These are phyloP conservation scores for Yponomeuta cagnagella DNA, from an alignment of 2,888 invertebrate species.

Conservation along the genomic window DNA sequence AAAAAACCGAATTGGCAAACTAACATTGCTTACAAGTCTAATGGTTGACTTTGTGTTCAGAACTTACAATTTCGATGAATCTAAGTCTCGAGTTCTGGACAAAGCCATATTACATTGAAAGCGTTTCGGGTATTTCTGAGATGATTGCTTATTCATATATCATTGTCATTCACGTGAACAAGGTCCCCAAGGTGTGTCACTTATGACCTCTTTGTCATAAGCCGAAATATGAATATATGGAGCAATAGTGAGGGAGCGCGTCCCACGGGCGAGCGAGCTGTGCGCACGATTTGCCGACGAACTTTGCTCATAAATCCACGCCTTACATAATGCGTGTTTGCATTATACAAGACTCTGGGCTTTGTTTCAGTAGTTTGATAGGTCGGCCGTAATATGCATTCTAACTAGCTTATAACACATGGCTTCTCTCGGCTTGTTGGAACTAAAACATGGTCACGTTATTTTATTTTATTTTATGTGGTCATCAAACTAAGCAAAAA, in stretches of 20 bases:
- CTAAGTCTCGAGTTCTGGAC: not conserved
- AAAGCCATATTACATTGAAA: not conserved
- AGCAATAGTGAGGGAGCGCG: constrained; percentile 45
- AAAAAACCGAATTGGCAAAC: too few relatives aligned
- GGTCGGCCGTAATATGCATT: constrained; percentile 30
- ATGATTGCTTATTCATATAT: constrained; percentile 27
- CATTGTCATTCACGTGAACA: constrained; percentile 37
- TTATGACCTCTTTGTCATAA: constrained; percentile 33
- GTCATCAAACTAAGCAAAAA: too few relatives aligned
- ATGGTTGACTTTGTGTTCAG: too few relatives aligned
- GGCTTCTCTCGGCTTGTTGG: not conserved
- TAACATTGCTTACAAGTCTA: too few relatives aligned
- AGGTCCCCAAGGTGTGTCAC: constrained; percentile 27
- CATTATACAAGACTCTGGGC: constrained; percentile 73
- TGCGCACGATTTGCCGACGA: constrained; percentile 50
- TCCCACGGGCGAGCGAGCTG: constrained; percentile 40
- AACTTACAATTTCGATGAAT: not conserved
- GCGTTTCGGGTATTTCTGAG: not conserved
- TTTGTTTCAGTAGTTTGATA: constrained; percentile 67
- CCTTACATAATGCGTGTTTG: constrained; percentile 74
- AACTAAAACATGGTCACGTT: too few relatives aligned
- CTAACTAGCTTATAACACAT: not conserved
- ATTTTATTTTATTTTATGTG: too few relatives aligned
- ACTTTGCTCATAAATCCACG: constrained; percentile 73
- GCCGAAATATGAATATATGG: constrained; percentile 68